phyloP scores from a whole-genome alignment of 2,113 vertebrate genomes.

The Mastomys coucha region DNA sequence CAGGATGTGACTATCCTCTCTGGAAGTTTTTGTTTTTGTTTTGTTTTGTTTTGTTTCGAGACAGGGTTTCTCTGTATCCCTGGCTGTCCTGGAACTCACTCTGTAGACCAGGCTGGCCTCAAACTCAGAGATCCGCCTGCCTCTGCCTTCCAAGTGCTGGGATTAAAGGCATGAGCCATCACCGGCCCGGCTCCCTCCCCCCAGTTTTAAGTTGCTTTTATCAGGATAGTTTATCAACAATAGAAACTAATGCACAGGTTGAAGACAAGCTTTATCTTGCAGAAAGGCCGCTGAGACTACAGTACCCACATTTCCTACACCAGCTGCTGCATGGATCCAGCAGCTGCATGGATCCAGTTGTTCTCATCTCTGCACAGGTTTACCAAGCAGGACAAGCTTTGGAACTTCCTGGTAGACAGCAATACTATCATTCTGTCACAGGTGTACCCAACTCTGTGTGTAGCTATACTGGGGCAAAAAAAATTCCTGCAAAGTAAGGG shows the following conservation, averaged over 20 bases:
- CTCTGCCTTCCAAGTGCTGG: no score
- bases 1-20: neutral
- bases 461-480: neutral
- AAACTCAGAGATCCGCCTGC: no score
- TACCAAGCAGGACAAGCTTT: neutral
- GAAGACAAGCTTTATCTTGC: neutral
- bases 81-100: no score
- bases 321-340: neutral
- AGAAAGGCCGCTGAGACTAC: neutral
- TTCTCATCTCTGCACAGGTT: neutral
- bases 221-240: neutral
- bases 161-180: no score
- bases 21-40: no score
- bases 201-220: neutral
- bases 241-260: neutral
- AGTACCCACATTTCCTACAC: neutral
- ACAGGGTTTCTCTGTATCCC: no score
- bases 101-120: no score
- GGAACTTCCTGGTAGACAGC: neutral
- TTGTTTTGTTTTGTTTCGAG: no score
- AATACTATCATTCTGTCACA: no score
- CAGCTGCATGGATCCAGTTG: neutral
- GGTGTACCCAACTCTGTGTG: fast-evolving
- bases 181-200: no score
- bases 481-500: neutral